Conservation (phyloP, 2,888 invertebrate genomes). For the Apantesis nais region DNA sequence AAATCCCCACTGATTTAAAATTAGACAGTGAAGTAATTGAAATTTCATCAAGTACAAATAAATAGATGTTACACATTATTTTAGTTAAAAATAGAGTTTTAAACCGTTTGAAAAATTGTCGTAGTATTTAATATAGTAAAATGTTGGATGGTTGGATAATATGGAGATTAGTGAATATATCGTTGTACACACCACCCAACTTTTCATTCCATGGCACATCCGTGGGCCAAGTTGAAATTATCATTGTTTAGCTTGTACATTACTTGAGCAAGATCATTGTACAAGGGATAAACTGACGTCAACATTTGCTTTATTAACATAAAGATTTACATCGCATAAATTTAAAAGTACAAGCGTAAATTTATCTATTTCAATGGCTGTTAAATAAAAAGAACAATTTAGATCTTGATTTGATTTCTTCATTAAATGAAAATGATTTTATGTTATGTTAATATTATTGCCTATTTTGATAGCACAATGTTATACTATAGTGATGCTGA, state of each 20-base stretch:
- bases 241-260: slow-evolving; percentile 70
- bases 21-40: slow-evolving; percentile 29
- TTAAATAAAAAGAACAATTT: slow-evolving; percentile 26
- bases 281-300: slow-evolving; percentile 46
- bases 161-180: slow-evolving; percentile 80
- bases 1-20: slow-evolving; percentile 28
- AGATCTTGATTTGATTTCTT: slow-evolving; percentile 20
- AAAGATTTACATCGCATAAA: slow-evolving; percentile 50
- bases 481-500: not conserved
- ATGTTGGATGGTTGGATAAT: slow-evolving; percentile 67
- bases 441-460: not conserved
- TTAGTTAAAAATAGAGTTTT: slow-evolving; percentile 38
- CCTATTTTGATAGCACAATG: not conserved
- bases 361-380: slow-evolving; percentile 35
- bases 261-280: slow-evolving; percentile 40
- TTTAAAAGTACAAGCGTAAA: slow-evolving; percentile 39
- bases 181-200: slow-evolving; percentile 69
- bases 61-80: slow-evolving; percentile 35
- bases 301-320: slow-evolving; percentile 50
- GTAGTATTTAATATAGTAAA: too few species aligned
- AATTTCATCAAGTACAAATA: slow-evolving; percentile 15
- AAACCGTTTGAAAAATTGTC: slow-evolving; percentile 37
- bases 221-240: slow-evolving; percentile 70
- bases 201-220: slow-evolving; percentile 67
- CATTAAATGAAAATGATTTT: not conserved